phyloP scores from a whole-genome alignment of 1,140 invertebrate genomes.

The Leptopilina clavipes region DNA sequence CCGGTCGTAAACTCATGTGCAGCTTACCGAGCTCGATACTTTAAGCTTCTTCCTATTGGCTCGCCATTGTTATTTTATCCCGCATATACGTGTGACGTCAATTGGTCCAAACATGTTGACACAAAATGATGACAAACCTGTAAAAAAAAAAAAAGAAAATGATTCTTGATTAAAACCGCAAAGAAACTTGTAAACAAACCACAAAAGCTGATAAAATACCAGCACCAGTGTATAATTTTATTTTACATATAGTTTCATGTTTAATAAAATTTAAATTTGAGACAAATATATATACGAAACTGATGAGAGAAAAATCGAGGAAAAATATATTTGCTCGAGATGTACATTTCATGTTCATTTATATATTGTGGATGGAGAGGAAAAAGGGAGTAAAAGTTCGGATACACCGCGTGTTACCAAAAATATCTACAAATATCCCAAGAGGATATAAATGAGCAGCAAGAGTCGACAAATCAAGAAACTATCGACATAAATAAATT shows the following conservation, averaged over 20 bases:
- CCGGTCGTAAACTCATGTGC: conserved; percentile 57
- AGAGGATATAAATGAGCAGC: conserved; percentile 69
- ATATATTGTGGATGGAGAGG: neutral
- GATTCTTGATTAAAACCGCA: no score
- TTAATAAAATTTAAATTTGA: no score
- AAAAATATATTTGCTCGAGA: neutral
- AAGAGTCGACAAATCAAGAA: conserved; percentile 75
- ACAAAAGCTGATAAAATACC: no score
- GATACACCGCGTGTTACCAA: conserved; percentile 1
- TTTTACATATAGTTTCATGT: no score
- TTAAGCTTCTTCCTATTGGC: conserved; percentile 50
- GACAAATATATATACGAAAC: no score
- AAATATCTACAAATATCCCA: conserved; percentile 7
- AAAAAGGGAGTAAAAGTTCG: neutral
- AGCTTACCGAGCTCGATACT: conserved; percentile 48
- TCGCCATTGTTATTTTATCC: conserved; percentile 33
- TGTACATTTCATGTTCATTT: conserved; percentile 3
- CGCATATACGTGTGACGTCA: conserved; percentile 38
- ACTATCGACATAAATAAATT: conserved; percentile 77
- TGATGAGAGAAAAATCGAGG: no score
- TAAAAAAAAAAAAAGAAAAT: no score
- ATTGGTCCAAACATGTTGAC: conserved; percentile 5
- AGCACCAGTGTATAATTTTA: no score
- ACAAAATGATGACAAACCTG: neutral
- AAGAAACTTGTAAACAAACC: no score